Percentiles rank a stretch among this genome's conserved stretches.
phyloP scores from a whole-genome alignment of 2,888 invertebrate genomes.

The Anticlea derivata region DNA sequence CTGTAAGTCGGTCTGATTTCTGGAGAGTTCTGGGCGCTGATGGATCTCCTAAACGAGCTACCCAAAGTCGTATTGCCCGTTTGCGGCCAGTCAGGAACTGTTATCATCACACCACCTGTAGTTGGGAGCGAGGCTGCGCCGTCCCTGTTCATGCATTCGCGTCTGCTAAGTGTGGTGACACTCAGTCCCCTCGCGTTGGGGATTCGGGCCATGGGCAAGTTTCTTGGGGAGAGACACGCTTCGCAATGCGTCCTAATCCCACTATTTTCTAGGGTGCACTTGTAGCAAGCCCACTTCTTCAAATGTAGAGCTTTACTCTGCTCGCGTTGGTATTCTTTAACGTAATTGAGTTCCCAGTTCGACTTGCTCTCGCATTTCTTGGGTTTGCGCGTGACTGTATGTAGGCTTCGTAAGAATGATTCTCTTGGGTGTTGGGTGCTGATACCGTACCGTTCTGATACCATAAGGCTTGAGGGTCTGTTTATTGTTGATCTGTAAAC shows the following conservation, averaged over 20 bases:
- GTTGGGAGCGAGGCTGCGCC: slow-evolving; percentile 73
- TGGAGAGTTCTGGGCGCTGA: slow-evolving; percentile 75
- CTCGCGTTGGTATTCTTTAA: slow-evolving; percentile 75
- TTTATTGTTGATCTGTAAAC: slow-evolving; percentile 64
- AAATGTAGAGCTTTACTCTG: slow-evolving; percentile 70
- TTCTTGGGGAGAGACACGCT: slow-evolving; percentile 88
- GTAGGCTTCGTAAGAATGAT: slow-evolving; percentile 71
- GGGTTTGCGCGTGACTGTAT: slow-evolving; percentile 76
- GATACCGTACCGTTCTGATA: slow-evolving; percentile 76
- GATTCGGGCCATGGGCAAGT: slow-evolving; percentile 64
- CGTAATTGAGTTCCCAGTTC: slow-evolving; percentile 78
- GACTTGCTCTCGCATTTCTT: slow-evolving; percentile 76
- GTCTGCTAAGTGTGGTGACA: slow-evolving; percentile 74
- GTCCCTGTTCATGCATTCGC: slow-evolving; percentile 65
- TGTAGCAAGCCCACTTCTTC: slow-evolving; percentile 87
- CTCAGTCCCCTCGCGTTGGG: slow-evolving; percentile 73
- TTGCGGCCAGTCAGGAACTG: slow-evolving; percentile 86
- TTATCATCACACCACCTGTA: slow-evolving; percentile 85
- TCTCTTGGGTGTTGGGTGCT: slow-evolving; percentile 71
- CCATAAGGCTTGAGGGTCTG: slow-evolving; percentile 84
- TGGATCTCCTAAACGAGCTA: slow-evolving; percentile 64
- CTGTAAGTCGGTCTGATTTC: slow-evolving; percentile 76
- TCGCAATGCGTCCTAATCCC: slow-evolving; percentile 87
- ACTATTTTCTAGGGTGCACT: slow-evolving; percentile 90
- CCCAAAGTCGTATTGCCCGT: slow-evolving; percentile 60